Base-by-base conservation (phyloP, 2,113 vertebrate species). In the Phainopepla nitens region DNA sequence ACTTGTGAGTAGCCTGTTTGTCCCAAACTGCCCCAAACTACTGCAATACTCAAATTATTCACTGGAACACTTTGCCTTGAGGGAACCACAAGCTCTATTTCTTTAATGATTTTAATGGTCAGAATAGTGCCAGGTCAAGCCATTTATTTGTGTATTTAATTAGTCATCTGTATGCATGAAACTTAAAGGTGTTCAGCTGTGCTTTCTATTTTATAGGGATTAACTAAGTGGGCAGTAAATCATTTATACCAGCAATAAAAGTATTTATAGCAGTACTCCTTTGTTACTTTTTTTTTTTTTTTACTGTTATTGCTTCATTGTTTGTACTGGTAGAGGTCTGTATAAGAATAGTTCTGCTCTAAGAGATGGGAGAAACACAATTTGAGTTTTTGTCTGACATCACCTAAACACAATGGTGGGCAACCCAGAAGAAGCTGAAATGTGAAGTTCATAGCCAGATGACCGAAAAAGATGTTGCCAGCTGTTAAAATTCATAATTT, bases 81-180 rank as follows among this genome's bases (percentile, higher is more conserved):
- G 97, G 95, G 75, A 93, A 97, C 92, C 42, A 92, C 94, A 94
- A 97, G 87, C 90, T 97, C 95, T 97, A 90, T 94, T 97, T 98
- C 96, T 97, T 97, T 98, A 97, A 97, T 87, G 78, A 93, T 95
- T 96, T 96, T 96, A 95, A 95, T 95, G 97, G 97, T 97, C 96
- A 97, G 87, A 97, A 97, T 96, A 97, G 93, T 97, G 95, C 96
- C 97, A 96, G 97, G 97, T 97, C 97, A 98, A 98, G 93, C 68
- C 83, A 96, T 97, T 98, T 97, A 98, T 97, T 91, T 96, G 94
- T 96, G 95, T 97, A 96, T 96, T 98, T 98, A 98, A 98, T 98
- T 98, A 98, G 97, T 97, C 97, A 98, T 98, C 97, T 97, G 94
- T 98, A 97, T 97, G 97, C 97, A 97, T 97, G 97, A 97, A 98